These are phyloP conservation scores for Diabrotica undecimpunctata DNA, from an alignment of 1,140 invertebrate genomes.

Conservation along the genomic window DNA sequence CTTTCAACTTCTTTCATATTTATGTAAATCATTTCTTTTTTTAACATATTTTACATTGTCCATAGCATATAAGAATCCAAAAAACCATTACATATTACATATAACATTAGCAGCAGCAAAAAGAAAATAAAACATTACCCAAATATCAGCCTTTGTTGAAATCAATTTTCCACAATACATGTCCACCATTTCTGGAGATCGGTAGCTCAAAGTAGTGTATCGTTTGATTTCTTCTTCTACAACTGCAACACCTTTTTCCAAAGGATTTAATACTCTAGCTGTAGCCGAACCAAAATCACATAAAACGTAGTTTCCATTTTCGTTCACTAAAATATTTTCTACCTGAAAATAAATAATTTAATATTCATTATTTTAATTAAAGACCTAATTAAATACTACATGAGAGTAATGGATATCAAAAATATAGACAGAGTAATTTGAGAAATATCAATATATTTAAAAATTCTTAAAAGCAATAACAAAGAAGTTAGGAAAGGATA, in stretches of 20 bases:
- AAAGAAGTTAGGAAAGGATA: too few relatives aligned
- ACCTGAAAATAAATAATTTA: slow-evolving; percentile 54
- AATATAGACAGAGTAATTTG: too few relatives aligned
- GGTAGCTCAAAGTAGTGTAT: slow-evolving; percentile 91
- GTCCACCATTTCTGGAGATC: slow-evolving; percentile 95
- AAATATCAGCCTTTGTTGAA: slow-evolving; percentile 90
- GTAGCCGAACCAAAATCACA: slow-evolving; percentile 59
- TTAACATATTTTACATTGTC: too few relatives aligned
- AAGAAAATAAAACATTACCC: slow-evolving; percentile 56
- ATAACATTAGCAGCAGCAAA: neutral
- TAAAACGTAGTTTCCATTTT: slow-evolving; percentile 37
- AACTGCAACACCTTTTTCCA: slow-evolving; percentile 64
- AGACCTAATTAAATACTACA: too few relatives aligned
- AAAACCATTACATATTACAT: too few relatives aligned
- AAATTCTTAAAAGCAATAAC: too few relatives aligned
- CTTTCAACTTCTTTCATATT: too few relatives aligned
- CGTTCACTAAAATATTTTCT: slow-evolving; percentile 73
- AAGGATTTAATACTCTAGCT: slow-evolving; percentile 72
- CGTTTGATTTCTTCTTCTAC: slow-evolving; percentile 92
- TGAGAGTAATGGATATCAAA: too few relatives aligned
- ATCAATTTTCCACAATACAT: slow-evolving; percentile 84
- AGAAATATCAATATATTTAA: too few relatives aligned
- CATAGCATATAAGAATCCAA: too few relatives aligned
- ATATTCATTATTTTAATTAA: too few relatives aligned
- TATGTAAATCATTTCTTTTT: too few relatives aligned